Evolutionary conservation across 2,113 vertebrate genomes (phyloP).

Genomic region (Crypturellus undulatus): DNA sequence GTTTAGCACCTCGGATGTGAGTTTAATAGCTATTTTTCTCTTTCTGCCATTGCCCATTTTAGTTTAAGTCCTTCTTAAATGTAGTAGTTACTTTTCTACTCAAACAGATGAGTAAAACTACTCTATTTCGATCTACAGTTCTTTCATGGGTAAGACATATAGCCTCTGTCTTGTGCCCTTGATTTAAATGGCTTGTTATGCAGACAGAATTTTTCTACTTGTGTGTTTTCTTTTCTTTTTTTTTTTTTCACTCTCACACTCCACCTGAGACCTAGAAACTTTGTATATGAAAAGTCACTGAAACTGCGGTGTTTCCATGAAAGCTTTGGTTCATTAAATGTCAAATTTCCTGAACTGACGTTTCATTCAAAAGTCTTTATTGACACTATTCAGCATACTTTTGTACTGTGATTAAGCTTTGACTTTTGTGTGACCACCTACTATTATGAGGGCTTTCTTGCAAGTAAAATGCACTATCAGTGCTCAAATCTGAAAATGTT

Average conservation of each 20-base stretch:
- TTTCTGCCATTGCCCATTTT: not conserved
- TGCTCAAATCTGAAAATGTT: not conserved
- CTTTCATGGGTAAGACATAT: not conserved
- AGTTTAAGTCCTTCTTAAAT: not conserved
- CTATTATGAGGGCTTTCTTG: not conserved
- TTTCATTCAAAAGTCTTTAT: not conserved
- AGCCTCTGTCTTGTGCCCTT: not conserved
- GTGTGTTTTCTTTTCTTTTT: not conserved
- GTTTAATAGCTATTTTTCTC: not conserved
- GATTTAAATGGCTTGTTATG: not conserved
- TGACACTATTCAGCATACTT: not conserved
- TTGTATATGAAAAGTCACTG: not conserved
- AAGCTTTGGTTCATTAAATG: not conserved
- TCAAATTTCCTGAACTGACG: not conserved
- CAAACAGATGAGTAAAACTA: not conserved
- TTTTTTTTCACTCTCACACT: not conserved
- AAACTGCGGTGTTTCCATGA: not conserved
- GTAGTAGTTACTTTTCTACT: not conserved
- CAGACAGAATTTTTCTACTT: not conserved
- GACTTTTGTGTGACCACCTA: not conserved
- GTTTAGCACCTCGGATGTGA: not conserved
- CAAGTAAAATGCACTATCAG: not conserved
- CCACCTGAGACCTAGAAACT: not conserved
- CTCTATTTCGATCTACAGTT: accelerated
- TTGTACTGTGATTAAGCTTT: not conserved